A percentile compares a stretch with the other conserved stretches of the same genome.
These are phyloP conservation scores for Acanthurus tractus DNA, from an alignment of 2,797 vertebrate species.

Conservation along the genomic window DNA sequence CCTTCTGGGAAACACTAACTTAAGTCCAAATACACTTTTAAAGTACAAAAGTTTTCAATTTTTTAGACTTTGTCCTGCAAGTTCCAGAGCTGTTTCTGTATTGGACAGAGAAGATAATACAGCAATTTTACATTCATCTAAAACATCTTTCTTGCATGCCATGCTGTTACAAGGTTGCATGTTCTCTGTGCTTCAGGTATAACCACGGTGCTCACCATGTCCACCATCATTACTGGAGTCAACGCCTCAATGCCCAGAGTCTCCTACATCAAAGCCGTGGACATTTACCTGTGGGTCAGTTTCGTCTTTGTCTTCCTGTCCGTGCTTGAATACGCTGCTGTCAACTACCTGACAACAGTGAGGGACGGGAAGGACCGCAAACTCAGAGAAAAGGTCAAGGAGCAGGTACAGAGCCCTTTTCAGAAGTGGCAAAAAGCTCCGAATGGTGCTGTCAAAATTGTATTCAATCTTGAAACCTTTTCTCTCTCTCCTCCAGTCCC, in stretches of 20 bases:
- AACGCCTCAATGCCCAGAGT: constrained; percentile 89
- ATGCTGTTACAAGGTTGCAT: too few species aligned
- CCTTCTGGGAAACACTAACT: too few species aligned
- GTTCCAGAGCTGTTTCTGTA: too few species aligned
- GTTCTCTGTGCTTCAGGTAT: constrained; percentile 75
- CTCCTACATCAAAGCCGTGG: constrained; percentile 89
- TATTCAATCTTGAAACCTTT: background rate
- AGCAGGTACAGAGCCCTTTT: constrained; percentile 68
- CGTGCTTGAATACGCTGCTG: constrained; percentile 86
- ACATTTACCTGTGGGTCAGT: constrained; percentile 89
- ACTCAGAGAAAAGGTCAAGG: constrained; percentile 80
- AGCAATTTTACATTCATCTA: too few species aligned
- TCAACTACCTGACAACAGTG: constrained; percentile 92
- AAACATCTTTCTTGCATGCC: too few species aligned
- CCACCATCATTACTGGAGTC: constrained; percentile 88
- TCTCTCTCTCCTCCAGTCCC: background rate
- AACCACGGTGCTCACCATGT: constrained; percentile 88
- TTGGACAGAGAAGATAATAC: too few species aligned
- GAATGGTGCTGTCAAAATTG: background rate
- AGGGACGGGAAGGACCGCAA: constrained; percentile 70
- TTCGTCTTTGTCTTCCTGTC: constrained; percentile 88
- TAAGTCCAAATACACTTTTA: too few species aligned
- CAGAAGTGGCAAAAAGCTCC: rapidly evolving
- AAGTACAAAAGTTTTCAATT: too few species aligned
- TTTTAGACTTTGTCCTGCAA: too few species aligned